Base-by-base conservation (phyloP, 2,888 invertebrate species). In the Tortricodes alternella region DNA sequence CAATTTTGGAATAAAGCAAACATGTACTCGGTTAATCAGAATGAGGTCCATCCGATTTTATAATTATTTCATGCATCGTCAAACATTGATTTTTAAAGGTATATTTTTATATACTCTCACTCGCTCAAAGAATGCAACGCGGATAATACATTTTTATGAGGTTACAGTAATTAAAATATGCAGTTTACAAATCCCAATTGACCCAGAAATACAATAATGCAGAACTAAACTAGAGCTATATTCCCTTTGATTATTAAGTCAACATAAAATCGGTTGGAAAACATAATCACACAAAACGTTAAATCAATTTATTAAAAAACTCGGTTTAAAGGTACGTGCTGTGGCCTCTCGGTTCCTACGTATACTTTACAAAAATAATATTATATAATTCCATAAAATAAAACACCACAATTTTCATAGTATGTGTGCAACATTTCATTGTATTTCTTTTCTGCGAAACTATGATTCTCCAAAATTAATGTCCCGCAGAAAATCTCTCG, bases 1-100 rank as follows among this genome's bases (percentile, higher is more conserved):
- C 39, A 53, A 52, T 38, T 48, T 46, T 34, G 15, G 32, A 55
- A 61, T 56, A 58, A 46, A 61, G 51, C 53, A 57, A 57, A 60
- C 61, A 46, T 46, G 62, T 68, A 62, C 53, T 59, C 63, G 67
- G 73, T 83, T 81, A 80, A 70, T 72, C 39, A 77, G 69, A 63
- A 62, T 41, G 73, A 73, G 74, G 75, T 84, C 82, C 84, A 83
- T 69, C 78, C 83, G 75, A 83, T 80, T 80, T 76, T 58, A 60
- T 69, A 34, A 18, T 13, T 27, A 1, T 35, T 29, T 23, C 13
- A 0, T 15, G 19, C 15, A 71, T 60, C 49, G 49, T 43, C 8
- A 3, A 16, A 7, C 18, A 4, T 3, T 16, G n/a, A 11, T n/a
- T 35, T 32, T 39, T 13, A 37, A 37, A 37, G 9, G 9, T 24